phyloP scores from a whole-genome alignment of 2,797 vertebrate species.

The Macroramphosus scolopax region DNA sequence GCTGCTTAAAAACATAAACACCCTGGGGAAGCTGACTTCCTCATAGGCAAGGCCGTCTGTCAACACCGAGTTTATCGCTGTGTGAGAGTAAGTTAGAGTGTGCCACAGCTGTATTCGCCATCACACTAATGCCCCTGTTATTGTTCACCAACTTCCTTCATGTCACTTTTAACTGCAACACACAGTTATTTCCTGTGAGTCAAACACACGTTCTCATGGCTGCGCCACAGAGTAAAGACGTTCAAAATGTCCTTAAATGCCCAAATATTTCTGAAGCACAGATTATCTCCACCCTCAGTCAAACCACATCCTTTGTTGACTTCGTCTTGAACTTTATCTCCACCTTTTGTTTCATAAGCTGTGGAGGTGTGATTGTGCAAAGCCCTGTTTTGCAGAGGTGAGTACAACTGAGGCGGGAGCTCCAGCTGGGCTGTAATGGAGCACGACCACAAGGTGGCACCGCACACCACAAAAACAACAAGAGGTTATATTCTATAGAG shows the following conservation, averaged over 20 bases:
- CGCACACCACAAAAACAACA: conserved; percentile 9
- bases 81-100: conserved; percentile 8
- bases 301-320: too few relatives aligned
- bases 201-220: neutral
- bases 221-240: too few relatives aligned
- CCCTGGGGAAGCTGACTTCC: conserved; percentile 59
- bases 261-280: too few relatives aligned
- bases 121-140: conserved; percentile 20
- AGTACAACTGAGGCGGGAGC: too few relatives aligned
- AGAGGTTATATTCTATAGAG: too few relatives aligned
- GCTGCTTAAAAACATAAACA: conserved; percentile 14
- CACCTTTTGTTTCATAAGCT: too few relatives aligned
- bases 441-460: conserved; percentile 46
- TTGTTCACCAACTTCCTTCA: conserved; percentile 57
- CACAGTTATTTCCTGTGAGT: conserved; percentile 17
- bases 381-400: too few relatives aligned
- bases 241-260: too few relatives aligned
- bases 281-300: too few relatives aligned
- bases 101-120: conserved; percentile 40
- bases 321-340: too few relatives aligned
- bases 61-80: conserved; percentile 28
- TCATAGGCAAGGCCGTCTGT: conserved; percentile 43
- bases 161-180: conserved; percentile 17
- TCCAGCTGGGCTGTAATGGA: neutral
- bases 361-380: too few relatives aligned